Percentiles rank a stretch among this genome's conserved stretches.
phyloP scores from a whole-genome alignment of 2,888 invertebrate species.

The Drosophila siamana region DNA sequence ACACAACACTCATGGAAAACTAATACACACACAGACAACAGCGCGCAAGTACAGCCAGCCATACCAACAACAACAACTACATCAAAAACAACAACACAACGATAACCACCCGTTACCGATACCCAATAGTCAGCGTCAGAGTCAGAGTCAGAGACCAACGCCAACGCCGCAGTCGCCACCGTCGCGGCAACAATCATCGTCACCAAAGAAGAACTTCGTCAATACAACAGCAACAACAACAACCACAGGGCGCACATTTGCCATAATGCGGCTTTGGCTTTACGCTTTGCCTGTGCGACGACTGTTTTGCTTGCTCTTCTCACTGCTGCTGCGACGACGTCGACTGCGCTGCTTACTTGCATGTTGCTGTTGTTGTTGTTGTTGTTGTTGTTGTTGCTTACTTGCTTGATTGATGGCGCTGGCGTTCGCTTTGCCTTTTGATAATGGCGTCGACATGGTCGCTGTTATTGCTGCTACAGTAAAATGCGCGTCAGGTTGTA shows the following conservation, averaged over 20 bases:
- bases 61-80: slow-evolving; percentile 48
- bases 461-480: slow-evolving; percentile 56
- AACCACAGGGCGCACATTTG: slow-evolving; percentile 12
- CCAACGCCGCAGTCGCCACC: slow-evolving; percentile 58
- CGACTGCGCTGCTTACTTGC: slow-evolving; percentile 29
- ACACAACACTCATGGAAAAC: slow-evolving; percentile 62
- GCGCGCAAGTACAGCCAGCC: slow-evolving; percentile 75
- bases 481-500: slow-evolving; percentile 70
- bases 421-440: slow-evolving; percentile 70
- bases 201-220: slow-evolving; percentile 79
- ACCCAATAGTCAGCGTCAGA: slow-evolving; percentile 36
- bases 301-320: slow-evolving; percentile 57
- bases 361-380: slow-evolving; percentile 19
- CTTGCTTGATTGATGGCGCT: slow-evolving; percentile 76
- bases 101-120: slow-evolving; percentile 58
- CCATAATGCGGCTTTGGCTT: slow-evolving; percentile 52
- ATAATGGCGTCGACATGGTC: slow-evolving; percentile 68
- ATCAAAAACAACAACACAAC: slow-evolving; percentile 46
- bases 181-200: slow-evolving; percentile 71
- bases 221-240: slow-evolving; percentile 58
- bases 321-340: slow-evolving; percentile 28
- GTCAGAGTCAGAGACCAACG: slow-evolving; percentile 54
- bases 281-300: slow-evolving; percentile 52
- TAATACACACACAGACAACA: slow-evolving; percentile 51
- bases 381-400: slow-evolving; percentile 55